These are phyloP conservation scores for Arbacia lixula DNA, from an alignment of 53 echinoderm and acorn worm genomes.

Conservation along the genomic window DNA sequence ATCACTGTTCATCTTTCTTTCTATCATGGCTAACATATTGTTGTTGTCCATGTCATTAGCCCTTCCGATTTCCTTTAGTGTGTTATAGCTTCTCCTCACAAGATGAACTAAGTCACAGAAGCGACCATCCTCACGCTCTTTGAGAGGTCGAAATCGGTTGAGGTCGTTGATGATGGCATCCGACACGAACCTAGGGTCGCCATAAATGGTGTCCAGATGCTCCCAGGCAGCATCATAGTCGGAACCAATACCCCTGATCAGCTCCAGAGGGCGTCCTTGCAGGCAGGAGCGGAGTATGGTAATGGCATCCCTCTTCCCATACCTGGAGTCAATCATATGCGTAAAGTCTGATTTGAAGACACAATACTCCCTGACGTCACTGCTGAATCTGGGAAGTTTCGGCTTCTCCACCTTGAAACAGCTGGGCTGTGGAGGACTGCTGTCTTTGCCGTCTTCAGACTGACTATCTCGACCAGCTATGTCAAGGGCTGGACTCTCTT, in stretches of 20 bases:
- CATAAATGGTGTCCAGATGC: conserved; percentile 61
- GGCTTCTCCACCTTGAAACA: conserved; percentile 54
- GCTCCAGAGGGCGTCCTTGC: conserved; percentile 23
- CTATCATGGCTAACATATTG: conserved; percentile 64
- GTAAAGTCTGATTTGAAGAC: conserved; percentile 54
- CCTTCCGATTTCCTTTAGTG: conserved; percentile 54
- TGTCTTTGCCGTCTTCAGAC: not conserved
- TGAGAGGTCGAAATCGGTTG: conserved; percentile 44
- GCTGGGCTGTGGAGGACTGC: not conserved
- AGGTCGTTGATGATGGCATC: conserved; percentile 63
- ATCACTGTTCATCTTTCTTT: conserved; percentile 45
- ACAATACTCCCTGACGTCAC: conserved; percentile 60
- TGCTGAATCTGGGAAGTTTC: conserved; percentile 62
- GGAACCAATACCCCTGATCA: conserved; percentile 60
- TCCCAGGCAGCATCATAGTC: conserved; percentile 65
- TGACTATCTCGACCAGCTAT: not conserved
- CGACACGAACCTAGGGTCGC: conserved; percentile 62
- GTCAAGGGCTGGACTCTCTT: not conserved
- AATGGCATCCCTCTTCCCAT: conserved; percentile 35
- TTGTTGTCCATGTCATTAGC: conserved; percentile 70
- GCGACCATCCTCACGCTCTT: conserved; percentile 52
- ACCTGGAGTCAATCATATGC: conserved; percentile 51
- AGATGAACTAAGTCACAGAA: conserved; percentile 74
- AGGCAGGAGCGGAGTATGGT: conserved; percentile 54
- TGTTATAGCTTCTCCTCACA: conserved; percentile 65